These are phyloP conservation scores for Lamellibrachia satsuma DNA, from an alignment of 2,888 invertebrate genomes.

Conservation along the genomic window DNA sequence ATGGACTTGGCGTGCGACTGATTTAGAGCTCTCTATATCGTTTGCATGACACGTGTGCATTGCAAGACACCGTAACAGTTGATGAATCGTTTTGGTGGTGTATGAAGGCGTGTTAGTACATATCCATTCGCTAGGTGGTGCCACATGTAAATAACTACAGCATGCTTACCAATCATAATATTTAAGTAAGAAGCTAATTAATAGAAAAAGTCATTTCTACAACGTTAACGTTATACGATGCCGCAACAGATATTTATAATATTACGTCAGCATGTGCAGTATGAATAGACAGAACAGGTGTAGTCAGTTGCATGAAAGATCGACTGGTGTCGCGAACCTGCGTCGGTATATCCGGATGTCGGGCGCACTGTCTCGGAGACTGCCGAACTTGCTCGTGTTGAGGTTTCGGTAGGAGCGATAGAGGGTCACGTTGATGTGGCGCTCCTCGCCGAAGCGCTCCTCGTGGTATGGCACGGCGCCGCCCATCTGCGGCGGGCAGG, in stretches of 20 bases:
- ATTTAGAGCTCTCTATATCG: too few species aligned
- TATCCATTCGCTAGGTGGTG: neutral
- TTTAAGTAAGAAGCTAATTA: neutral
- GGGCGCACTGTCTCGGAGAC: neutral
- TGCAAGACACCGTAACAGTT: too few species aligned
- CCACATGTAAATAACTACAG: neutral
- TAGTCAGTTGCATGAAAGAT: neutral
- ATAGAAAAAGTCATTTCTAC: neutral
- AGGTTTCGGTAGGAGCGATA: conserved; percentile 25
- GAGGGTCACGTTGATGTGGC: conserved; percentile 8
- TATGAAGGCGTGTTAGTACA: neutral
- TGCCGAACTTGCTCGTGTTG: conserved; percentile 14
- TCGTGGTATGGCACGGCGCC: conserved; percentile 25
- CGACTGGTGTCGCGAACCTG: neutral
- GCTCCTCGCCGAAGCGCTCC: neutral
- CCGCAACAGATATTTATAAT: too few species aligned
- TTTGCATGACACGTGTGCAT: too few species aligned
- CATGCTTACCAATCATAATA: neutral
- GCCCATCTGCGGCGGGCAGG: conserved; percentile 20
- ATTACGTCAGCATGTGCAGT: too few species aligned
- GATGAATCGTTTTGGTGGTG: too few species aligned
- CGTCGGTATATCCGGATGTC: conserved; percentile 7
- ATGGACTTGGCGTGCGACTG: too few species aligned
- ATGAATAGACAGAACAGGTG: too few species aligned
- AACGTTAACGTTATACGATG: too few species aligned